Conservation (phyloP, 1,140 invertebrate species). For the Laupala kohalensis region DNA sequence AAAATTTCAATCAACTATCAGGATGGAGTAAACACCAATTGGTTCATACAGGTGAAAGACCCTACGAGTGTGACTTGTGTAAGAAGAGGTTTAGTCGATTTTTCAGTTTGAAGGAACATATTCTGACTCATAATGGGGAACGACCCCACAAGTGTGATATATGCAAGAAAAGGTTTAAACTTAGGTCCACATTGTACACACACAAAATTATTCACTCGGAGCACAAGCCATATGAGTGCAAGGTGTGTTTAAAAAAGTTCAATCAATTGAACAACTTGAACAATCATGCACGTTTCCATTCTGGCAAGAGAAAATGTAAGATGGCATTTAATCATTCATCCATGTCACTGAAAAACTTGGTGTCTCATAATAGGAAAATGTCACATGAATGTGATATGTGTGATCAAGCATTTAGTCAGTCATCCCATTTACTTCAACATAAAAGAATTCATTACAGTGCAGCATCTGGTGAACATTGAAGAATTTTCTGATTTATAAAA, state of each 20-base stretch:
- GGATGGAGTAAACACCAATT: slow-evolving; percentile 33
- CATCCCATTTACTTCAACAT: too few species aligned
- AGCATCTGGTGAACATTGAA: too few species aligned
- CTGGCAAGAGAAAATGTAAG: too few species aligned
- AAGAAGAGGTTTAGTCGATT: slow-evolving; percentile 34
- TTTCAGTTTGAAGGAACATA: background rate
- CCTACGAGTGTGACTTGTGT: slow-evolving; percentile 74
- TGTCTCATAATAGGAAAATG: too few species aligned
- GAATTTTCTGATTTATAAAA: too few species aligned
- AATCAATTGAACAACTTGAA: too few species aligned
- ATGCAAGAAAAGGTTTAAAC: background rate
- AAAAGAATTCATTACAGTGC: too few species aligned
- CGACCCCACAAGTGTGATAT: slow-evolving; percentile 1
- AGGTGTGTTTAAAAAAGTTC: background rate
- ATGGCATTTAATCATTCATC: too few species aligned
- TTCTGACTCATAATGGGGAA: background rate
- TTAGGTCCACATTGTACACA: background rate
- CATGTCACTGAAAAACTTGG: too few species aligned
- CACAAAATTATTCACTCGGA: background rate
- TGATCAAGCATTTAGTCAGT: too few species aligned
- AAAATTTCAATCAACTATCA: slow-evolving; percentile 34
- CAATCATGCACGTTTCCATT: too few species aligned
- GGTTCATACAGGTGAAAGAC: slow-evolving; percentile 74
- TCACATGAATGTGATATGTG: too few species aligned
- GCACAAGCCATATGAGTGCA: background rate